Percentiles rank a stretch among this genome's conserved stretches.
phyloP scores from a whole-genome alignment of 2,888 invertebrate species.

The Mimas tiliae region DNA sequence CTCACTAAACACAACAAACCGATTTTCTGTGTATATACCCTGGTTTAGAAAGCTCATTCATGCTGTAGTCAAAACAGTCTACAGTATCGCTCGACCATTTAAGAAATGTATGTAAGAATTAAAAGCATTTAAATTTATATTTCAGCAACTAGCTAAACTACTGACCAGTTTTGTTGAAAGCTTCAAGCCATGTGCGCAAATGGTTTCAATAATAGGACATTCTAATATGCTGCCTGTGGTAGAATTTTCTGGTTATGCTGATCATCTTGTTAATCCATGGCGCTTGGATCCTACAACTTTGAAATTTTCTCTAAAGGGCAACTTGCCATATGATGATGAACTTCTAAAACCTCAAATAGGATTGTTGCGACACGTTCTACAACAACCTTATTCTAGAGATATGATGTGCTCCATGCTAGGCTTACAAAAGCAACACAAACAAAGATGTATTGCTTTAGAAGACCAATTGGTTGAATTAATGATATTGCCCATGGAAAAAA shows the following conservation, averaged over 20 bases:
- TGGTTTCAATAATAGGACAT: slow-evolving; percentile 96
- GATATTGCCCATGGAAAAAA: slow-evolving; percentile 95
- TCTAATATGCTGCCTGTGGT: slow-evolving; percentile 97
- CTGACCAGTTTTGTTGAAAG: slow-evolving; percentile 96
- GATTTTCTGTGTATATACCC: no score
- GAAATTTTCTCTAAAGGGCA: slow-evolving; percentile 86
- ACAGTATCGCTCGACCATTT: not conserved
- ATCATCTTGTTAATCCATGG: slow-evolving; percentile 96
- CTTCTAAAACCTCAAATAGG: slow-evolving; percentile 94
- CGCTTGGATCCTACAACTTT: slow-evolving; percentile 93
- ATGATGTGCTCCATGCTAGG: slow-evolving; percentile 98
- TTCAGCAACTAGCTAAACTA: slow-evolving; percentile 92
- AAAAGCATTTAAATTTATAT: slow-evolving; percentile 35
- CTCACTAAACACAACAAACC: no score
- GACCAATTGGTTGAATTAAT: slow-evolving; percentile 96
- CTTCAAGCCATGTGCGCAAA: slow-evolving; percentile 96
- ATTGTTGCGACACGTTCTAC: slow-evolving; percentile 94
- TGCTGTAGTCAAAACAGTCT: no score
- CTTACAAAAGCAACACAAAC: slow-evolving; percentile 95
- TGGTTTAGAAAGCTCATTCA: no score
- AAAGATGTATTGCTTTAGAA: slow-evolving; percentile 94
- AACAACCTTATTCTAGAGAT: slow-evolving; percentile 97
- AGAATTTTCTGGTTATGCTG: slow-evolving; percentile 95
- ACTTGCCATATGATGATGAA: slow-evolving; percentile 95
- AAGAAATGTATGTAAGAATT: not conserved